phyloP scores from a whole-genome alignment of 2,888 invertebrate genomes.

The Mallateleia sp. region DNA sequence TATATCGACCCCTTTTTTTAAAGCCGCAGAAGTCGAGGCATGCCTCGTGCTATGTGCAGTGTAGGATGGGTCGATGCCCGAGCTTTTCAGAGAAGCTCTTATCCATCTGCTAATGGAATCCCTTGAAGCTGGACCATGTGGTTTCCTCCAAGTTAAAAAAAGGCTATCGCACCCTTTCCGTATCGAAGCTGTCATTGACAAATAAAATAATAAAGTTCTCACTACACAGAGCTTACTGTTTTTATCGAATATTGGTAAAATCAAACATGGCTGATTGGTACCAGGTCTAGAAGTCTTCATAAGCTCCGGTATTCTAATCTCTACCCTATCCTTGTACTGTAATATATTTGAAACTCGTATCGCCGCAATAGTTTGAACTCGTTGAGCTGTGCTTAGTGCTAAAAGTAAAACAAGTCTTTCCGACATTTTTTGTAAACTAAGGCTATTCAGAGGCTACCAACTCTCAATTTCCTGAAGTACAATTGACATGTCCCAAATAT shows the following conservation, averaged over 20 bases:
- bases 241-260: not conserved
- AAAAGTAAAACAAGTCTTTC: not conserved
- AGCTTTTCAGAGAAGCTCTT: not conserved
- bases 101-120: not conserved
- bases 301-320: constrained; percentile 19
- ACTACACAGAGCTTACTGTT: constrained; percentile 51
- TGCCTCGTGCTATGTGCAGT: constrained; percentile 6
- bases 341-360: not conserved
- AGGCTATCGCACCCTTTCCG: not conserved
- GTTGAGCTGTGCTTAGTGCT: constrained; percentile 34
- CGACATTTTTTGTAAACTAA: not conserved
- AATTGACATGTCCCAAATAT: constrained; percentile 50
- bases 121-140: not conserved
- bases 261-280: not conserved
- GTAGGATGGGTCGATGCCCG: not conserved
- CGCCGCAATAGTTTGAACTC: constrained; percentile 15
- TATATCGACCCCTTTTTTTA: not conserved
- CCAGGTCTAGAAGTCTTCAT: constrained; percentile 22
- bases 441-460: constrained; percentile 16
- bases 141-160: not conserved
- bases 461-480: constrained; percentile 26
- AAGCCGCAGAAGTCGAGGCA: not conserved
- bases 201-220: not conserved
- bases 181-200: not conserved
- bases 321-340: not conserved